These are phyloP conservation scores for Frieseomelitta varia DNA, from an alignment of 1,140 invertebrate species.

Conservation along the genomic window DNA sequence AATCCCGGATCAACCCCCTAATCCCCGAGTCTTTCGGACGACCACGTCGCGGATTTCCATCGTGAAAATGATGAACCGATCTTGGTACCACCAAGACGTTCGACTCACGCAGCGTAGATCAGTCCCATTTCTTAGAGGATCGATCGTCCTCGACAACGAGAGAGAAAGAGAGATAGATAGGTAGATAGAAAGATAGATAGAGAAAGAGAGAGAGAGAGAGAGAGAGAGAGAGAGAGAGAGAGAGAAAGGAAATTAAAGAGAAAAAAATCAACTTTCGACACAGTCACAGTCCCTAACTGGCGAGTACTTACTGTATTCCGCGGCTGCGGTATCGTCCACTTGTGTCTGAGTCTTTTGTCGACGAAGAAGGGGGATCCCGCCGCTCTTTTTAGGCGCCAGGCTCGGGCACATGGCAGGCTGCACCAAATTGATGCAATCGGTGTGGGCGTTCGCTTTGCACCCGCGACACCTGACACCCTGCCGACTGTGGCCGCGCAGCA, in stretches of 20 bases:
- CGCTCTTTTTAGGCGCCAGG: constrained; percentile 86
- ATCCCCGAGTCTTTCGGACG: background rate
- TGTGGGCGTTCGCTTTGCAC: constrained; percentile 95
- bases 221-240: constrained; percentile 3
- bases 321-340: constrained; percentile 67
- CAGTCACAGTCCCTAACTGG: background rate
- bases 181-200: background rate
- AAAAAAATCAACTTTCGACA: background rate
- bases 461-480: constrained; percentile 94
- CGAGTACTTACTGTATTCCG: constrained; percentile 79
- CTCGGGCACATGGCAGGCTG: constrained; percentile 77
- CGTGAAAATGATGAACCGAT: background rate
- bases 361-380: constrained; percentile 90
- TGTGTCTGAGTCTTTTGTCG: constrained; percentile 88
- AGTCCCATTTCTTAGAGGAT: background rate
- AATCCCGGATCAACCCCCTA: background rate
- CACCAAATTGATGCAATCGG: constrained; percentile 86
- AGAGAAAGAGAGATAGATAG: constrained; percentile 18
- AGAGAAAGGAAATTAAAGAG: background rate
- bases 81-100: too few relatives aligned
- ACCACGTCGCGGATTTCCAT: background rate
- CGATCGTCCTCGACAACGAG: constrained; percentile 40
- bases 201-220: constrained; percentile 3
- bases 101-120: background rate
- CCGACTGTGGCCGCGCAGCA: constrained; percentile 94